Evolutionary conservation across 2,888 invertebrate genomes (phyloP).

Genomic region (Cephus sareptanus): DNA sequence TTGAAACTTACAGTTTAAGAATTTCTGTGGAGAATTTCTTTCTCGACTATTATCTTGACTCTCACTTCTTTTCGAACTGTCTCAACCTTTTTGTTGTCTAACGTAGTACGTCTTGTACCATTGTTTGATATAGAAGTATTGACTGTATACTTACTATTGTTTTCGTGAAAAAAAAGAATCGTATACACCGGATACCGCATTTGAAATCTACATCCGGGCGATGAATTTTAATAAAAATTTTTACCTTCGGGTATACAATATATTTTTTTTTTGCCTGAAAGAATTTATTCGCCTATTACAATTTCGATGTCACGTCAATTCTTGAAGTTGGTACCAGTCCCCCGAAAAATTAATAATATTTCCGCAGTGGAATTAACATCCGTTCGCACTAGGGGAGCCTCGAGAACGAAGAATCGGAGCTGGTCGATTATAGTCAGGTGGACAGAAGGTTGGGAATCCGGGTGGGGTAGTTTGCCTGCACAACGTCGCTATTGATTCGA

Average conservation of each 20-base stretch:
- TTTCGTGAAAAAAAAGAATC: not conserved
- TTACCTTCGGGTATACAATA: not conserved
- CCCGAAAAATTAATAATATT: not conserved
- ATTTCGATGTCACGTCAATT: not conserved
- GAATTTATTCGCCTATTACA: not conserved
- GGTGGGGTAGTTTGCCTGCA: not conserved
- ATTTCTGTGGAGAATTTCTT: not conserved
- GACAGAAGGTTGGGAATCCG: not conserved
- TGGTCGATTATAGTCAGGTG: not conserved
- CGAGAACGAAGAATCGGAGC: not conserved
- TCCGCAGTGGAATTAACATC: not conserved
- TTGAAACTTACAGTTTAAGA: not conserved
- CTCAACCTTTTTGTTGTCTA: not conserved
- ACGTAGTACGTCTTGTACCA: not conserved
- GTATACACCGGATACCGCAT: not conserved
- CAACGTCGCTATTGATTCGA: slow-evolving; percentile 4
- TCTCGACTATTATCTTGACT: not conserved
- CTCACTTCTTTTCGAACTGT: not conserved
- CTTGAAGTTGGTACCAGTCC: not conserved
- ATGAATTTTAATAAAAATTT: not conserved
- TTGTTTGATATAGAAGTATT: not conserved
- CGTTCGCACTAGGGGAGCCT: not conserved
- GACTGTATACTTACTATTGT: not conserved
- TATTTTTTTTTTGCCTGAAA: not conserved
- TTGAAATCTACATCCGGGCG: not conserved